These are phyloP conservation scores for Danionella cerebrum DNA, from an alignment of 2,113 vertebrate species.

Conservation along the genomic window DNA sequence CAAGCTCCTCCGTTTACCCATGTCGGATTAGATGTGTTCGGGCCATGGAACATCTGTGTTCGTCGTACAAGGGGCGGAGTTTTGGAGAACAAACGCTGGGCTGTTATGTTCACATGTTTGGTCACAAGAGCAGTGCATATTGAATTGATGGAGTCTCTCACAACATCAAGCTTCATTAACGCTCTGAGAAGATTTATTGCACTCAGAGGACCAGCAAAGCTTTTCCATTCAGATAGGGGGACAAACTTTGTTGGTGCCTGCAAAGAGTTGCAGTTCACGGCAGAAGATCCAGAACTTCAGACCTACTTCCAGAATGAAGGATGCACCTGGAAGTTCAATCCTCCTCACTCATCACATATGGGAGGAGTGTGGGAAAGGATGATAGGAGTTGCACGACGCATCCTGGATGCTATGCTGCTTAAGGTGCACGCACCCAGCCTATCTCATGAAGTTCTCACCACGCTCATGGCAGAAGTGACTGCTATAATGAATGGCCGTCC, in stretches of 20 bases:
- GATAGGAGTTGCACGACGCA: background rate
- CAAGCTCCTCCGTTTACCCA: too few relatives aligned
- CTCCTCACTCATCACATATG: background rate
- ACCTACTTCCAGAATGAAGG: background rate
- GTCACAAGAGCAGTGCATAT: background rate
- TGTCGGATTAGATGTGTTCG: too few relatives aligned
- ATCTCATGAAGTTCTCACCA: background rate
- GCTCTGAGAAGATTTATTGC: background rate
- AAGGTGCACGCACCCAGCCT: background rate
- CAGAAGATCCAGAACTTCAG: background rate
- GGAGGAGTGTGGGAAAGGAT: background rate
- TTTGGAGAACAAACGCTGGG: slow-evolving; percentile 1
- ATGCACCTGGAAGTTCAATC: background rate
- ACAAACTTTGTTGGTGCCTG: background rate
- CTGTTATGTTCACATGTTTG: background rate
- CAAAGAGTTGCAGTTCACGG: background rate
- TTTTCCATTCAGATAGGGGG: background rate
- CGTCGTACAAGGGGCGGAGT: too few relatives aligned
- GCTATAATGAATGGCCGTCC: background rate
- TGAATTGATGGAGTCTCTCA: background rate
- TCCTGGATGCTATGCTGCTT: background rate
- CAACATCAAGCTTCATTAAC: background rate
- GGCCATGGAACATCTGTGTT: too few relatives aligned
- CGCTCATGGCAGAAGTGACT: background rate
- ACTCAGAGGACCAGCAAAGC: background rate